Evolutionary conservation across 2,888 invertebrate genomes (phyloP).

Genomic region (Priocnemis perturbator): DNA sequence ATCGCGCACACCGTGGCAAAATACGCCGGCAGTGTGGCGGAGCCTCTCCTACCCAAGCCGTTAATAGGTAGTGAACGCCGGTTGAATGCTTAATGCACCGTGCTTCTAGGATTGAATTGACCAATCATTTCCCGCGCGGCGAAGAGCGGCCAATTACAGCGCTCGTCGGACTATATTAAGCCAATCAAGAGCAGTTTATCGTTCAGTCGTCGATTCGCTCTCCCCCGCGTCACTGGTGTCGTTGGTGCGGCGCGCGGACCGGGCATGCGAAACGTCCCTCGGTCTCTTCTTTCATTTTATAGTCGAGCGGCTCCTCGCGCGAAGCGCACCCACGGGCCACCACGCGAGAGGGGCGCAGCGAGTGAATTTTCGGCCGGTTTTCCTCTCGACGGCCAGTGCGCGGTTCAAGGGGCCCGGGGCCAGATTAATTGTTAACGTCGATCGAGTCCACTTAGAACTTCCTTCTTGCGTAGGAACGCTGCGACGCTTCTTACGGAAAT

Average conservation of each 20-base stretch:
- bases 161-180: constrained; percentile 80
- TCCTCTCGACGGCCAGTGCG: too few species aligned
- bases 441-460: too few species aligned
- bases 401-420: too few species aligned
- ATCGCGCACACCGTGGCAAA: constrained; percentile 11
- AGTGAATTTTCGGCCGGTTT: too few species aligned
- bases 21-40: constrained; percentile 42
- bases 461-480: too few species aligned
- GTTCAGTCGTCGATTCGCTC: constrained; percentile 78
- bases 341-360: too few species aligned
- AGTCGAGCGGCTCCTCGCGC: constrained; percentile 9
- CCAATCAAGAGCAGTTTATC: constrained; percentile 81
- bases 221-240: constrained; percentile 69
- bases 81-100: constrained; percentile 74
- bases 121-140: constrained; percentile 76
- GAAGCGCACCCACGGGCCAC: background rate
- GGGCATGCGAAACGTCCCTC: background rate
- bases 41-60: constrained; percentile 56
- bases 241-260: constrained; percentile 10
- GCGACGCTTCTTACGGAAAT: too few species aligned
- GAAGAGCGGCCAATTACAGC: constrained; percentile 80
- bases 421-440: too few species aligned
- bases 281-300: constrained; percentile 3
- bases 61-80: constrained; percentile 74
- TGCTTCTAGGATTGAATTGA: constrained; percentile 74